Percentiles rank a stretch among this genome's conserved stretches.
These are phyloP conservation scores for Norana najaformis DNA, from an alignment of 2,888 invertebrate genomes.

Conservation along the genomic window DNA sequence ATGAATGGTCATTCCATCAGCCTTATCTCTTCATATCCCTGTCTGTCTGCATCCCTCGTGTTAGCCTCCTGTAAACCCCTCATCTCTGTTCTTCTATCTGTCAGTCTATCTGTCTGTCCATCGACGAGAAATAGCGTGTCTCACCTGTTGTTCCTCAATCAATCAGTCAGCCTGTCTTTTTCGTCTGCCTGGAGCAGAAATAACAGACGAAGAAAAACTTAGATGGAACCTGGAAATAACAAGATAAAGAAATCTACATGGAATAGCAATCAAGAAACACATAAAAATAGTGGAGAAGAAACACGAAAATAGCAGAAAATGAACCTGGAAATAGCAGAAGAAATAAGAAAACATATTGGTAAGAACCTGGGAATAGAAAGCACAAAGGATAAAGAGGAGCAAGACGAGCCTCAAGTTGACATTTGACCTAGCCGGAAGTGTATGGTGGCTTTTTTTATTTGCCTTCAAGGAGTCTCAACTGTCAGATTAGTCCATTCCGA, in stretches of 20 bases:
- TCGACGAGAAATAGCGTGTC: too few relatives aligned
- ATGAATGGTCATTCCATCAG: not conserved
- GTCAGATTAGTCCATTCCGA: not conserved
- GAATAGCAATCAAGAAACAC: too few relatives aligned
- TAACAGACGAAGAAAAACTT: too few relatives aligned
- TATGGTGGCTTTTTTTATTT: not conserved
- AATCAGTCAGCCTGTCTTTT: not conserved
- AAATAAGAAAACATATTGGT: not conserved
- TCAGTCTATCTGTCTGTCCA: not conserved
- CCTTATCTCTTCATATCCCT: not conserved
- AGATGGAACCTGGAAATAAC: too few relatives aligned
- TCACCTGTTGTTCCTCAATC: too few relatives aligned
- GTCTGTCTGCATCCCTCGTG: not conserved
- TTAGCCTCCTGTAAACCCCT: too few relatives aligned
- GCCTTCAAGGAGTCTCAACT: not conserved
- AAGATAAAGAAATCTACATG: too few relatives aligned
- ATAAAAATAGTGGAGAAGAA: too few relatives aligned
- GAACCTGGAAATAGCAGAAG: not conserved
- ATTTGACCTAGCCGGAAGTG: too few relatives aligned
- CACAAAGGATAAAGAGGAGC: too few relatives aligned
- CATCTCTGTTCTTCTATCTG: not conserved
- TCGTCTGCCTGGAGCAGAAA: not conserved
- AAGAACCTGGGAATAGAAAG: not conserved
- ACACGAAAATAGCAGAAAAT: too few relatives aligned
- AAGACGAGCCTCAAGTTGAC: too few relatives aligned